Base-by-base conservation (phyloP, 2,113 vertebrate genomes). In the Prunella himalayana region DNA sequence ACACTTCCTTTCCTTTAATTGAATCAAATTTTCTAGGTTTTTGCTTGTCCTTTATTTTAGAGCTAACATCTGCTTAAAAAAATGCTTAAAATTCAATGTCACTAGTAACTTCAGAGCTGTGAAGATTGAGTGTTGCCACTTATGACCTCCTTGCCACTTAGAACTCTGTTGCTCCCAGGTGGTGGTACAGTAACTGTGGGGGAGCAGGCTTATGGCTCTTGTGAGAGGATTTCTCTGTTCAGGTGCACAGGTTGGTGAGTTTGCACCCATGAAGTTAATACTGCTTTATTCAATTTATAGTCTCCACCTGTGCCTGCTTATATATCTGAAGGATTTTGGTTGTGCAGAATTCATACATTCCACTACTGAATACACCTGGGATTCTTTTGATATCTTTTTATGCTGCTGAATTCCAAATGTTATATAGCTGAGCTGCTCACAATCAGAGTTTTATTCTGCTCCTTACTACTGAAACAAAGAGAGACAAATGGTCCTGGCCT, bases 401-500 rank as follows among this genome's bases (percentile, higher is more conserved):
- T 31, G 56, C 86, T 75, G 35, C 47, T 3, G 25, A 85, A 47
- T 86, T 80, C 82, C 44, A 89, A 15, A 30, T 63, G 83, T 28
- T 37, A 14, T 42, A 20, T 21, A 91, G 33, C 28, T 33, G 73
- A 61, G 44, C 33, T 65, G 19, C 23, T 85, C 42, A 13, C 25
- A 86, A 64, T 54, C 30, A 68, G 27, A 63, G 11, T 24, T 81
- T 86, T 59, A 41, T 59, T 92, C 35, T 49, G 9, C 53, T 87
- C 16, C 16, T 88, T 54, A 20, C 47, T 90, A 39, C 14, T 33
- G 28, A 72, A 69, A 42, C 42, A 71, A 4, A 71, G 61, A 61
- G 35, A 80, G n/a, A 18, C 1, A 1, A 0, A 2, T 2, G 3
- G 42, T 64, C 9, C 23, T 1, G 0, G 37, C 45, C 24, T 41